Conservation (phyloP, 2,888 invertebrate genomes). For the Andricus quercusramuli region DNA sequence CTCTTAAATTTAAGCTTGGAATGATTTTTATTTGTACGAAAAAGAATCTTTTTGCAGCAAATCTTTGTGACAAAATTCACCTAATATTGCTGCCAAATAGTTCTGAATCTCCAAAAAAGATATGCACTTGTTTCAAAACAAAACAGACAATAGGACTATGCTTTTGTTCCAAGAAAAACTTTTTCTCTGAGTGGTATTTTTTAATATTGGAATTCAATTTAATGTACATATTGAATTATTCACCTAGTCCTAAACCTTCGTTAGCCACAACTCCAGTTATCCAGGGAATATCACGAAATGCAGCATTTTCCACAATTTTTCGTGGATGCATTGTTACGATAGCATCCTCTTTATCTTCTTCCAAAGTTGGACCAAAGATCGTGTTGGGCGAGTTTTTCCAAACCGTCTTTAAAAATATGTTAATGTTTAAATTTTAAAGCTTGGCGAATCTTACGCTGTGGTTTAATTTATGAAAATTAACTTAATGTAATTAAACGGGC, state of each 20-base stretch:
- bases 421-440: neutral
- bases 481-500: too few species aligned
- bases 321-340: constrained; percentile 67
- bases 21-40: too few species aligned
- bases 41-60: too few species aligned
- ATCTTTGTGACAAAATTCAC: too few species aligned
- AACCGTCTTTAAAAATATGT: constrained; percentile 44
- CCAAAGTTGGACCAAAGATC: constrained; percentile 69
- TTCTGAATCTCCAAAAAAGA: too few species aligned
- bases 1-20: too few species aligned
- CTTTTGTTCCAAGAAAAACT: too few species aligned
- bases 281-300: constrained; percentile 70
- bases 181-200: neutral
- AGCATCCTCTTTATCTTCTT: constrained; percentile 67
- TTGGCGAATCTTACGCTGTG: neutral
- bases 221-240: constrained; percentile 41
- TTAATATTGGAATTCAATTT: neutral
- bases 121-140: too few species aligned
- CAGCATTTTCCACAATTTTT: constrained; percentile 53
- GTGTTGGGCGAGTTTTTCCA: constrained; percentile 55
- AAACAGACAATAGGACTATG: too few species aligned
- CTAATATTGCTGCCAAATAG: too few species aligned
- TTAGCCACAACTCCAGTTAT: constrained; percentile 66
- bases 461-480: neutral
- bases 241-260: constrained; percentile 67